These are phyloP conservation scores for Sapajus apella DNA, from an alignment of 2,113 vertebrate genomes.

Conservation along the genomic window DNA sequence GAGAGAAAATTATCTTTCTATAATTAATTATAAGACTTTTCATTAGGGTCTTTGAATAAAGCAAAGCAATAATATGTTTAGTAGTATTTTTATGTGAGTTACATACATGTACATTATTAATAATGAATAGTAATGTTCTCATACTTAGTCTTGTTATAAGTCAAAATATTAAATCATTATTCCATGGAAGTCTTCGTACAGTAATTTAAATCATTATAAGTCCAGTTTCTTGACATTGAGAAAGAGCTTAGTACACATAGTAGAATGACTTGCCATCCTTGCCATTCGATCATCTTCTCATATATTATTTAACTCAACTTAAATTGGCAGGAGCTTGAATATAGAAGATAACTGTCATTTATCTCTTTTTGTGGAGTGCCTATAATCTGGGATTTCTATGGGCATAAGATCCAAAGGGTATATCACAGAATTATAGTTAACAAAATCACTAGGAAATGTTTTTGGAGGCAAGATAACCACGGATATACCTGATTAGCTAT, in stretches of 20 bases:
- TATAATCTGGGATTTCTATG: slow-evolving; percentile 2
- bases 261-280: neutral
- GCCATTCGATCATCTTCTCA: neutral
- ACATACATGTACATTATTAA: neutral
- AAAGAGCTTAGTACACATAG: neutral
- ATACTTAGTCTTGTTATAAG: neutral
- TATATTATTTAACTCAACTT: neutral
- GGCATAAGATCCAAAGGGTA: neutral
- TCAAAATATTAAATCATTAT: neutral
- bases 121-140: neutral
- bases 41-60: neutral
- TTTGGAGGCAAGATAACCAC: neutral
- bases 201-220: neutral
- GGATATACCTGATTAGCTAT: neutral
- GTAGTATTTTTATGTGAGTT: neutral
- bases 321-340: neutral
- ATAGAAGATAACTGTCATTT: neutral
- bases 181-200: neutral
- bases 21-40: neutral
- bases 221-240: neutral
- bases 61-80: neutral
- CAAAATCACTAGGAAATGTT: neutral
- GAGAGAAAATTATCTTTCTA: neutral
- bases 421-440: slow-evolving; percentile 40
- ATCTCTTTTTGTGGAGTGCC: neutral